A percentile compares a stretch with the other conserved stretches of the same genome.
phyloP scores from a whole-genome alignment of 2,888 invertebrate species.

The Chrysodeixis includens region DNA sequence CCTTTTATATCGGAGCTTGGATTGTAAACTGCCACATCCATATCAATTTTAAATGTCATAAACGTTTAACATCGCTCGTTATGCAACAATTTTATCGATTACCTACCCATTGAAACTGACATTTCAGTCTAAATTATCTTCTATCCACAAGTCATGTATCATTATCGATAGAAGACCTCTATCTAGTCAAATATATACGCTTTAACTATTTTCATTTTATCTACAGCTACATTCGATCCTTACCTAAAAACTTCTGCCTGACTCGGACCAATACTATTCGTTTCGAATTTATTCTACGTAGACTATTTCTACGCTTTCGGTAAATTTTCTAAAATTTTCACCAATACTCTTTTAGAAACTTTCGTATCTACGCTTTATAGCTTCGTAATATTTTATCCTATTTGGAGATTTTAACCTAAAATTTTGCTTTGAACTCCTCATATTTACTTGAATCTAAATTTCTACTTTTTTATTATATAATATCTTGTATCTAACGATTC shows the following conservation, averaged over 20 bases:
- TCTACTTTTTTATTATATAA: slow-evolving; percentile 13
- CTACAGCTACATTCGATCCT: slow-evolving; percentile 38
- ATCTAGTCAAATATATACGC: slow-evolving; percentile 32
- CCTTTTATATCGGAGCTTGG: background rate
- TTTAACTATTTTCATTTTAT: slow-evolving; percentile 34
- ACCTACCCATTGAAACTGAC: background rate
- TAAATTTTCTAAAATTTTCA: slow-evolving; percentile 60
- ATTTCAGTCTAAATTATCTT: background rate
- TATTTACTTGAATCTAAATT: slow-evolving; percentile 10
- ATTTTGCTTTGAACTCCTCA: slow-evolving; percentile 18
- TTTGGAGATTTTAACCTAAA: slow-evolving; percentile 13
- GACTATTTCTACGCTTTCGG: slow-evolving; percentile 69
- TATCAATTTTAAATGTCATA: slow-evolving; percentile 4
- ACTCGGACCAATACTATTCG: slow-evolving; percentile 79
- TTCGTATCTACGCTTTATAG: slow-evolving; percentile 36
- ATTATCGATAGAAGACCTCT: slow-evolving; percentile 45
- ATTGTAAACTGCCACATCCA: background rate
- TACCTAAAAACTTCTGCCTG: slow-evolving; percentile 64
- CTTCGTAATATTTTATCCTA: slow-evolving; percentile 33
- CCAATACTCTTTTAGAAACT: slow-evolving; percentile 35
- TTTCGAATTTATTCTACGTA: slow-evolving; percentile 79
- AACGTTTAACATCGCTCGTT: background rate
- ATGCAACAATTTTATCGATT: too few species aligned
- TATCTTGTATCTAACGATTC: slow-evolving; percentile 17
- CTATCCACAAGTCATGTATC: slow-evolving; percentile 29